phyloP scores from a whole-genome alignment of 2,888 invertebrate genomes.

The Napeogenes sylphis region DNA sequence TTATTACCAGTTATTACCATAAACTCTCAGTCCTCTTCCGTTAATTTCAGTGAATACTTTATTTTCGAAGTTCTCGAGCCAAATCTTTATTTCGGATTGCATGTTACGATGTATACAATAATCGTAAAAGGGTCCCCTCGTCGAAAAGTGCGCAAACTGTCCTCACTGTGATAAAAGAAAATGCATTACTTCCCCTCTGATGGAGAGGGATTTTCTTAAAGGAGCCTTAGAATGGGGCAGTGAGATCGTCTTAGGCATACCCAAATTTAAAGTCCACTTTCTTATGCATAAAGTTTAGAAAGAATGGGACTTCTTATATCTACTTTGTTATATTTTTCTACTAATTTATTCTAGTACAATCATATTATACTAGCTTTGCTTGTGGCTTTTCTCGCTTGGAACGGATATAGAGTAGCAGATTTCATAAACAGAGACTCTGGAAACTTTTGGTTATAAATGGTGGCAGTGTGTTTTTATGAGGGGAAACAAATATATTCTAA shows the following conservation, averaged over 20 bases:
- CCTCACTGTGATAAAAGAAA: slow-evolving; percentile 73
- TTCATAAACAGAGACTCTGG: too few relatives aligned
- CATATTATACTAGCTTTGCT: background rate
- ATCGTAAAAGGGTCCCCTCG: slow-evolving; percentile 72
- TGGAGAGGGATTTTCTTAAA: slow-evolving; percentile 62
- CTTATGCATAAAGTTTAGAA: slow-evolving; percentile 39
- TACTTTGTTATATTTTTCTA: slow-evolving; percentile 6
- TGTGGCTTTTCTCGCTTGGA: too few relatives aligned
- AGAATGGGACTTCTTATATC: slow-evolving; percentile 10
- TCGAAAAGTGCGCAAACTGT: slow-evolving; percentile 68
- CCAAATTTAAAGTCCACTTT: slow-evolving; percentile 63
- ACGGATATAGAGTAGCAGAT: too few relatives aligned
- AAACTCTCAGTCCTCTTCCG: background rate
- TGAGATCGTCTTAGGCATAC: slow-evolving; percentile 60
- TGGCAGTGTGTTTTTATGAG: too few relatives aligned
- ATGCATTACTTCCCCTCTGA: slow-evolving; percentile 71
- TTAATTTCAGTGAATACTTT: slow-evolving; percentile 6
- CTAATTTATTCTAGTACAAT: slow-evolving; percentile 6
- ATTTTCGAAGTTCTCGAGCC: slow-evolving; percentile 8
- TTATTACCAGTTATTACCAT: too few relatives aligned
- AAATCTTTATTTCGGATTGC: slow-evolving; percentile 21
- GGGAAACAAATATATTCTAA: too few relatives aligned
- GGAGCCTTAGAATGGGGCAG: slow-evolving; percentile 66
- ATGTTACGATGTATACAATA: slow-evolving; percentile 60
- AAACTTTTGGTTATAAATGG: too few relatives aligned